Conservation (phyloP, 2,888 invertebrate genomes). For the Brassicogethes aeneus region DNA sequence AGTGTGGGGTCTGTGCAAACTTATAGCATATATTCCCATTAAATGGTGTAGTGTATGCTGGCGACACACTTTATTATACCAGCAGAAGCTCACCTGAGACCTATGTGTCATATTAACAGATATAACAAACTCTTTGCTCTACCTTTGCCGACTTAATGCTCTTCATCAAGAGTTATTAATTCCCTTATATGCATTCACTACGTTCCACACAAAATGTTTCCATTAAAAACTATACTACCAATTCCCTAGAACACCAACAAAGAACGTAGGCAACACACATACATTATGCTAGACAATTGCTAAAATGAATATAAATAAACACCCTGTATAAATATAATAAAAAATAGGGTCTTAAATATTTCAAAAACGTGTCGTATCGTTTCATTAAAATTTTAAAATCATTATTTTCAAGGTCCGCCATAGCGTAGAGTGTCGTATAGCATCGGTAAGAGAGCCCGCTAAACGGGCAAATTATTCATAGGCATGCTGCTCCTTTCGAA, state of each 20-base stretch:
- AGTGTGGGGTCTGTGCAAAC: neutral
- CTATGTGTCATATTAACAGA: conserved; percentile 2
- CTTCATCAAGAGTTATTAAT: too few species aligned
- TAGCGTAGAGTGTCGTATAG: neutral
- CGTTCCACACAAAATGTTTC: too few species aligned
- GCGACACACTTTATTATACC: conserved; percentile 1
- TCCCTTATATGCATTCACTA: too few species aligned
- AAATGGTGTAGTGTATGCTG: conserved; percentile 1
- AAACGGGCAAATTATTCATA: neutral
- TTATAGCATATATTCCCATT: conserved; percentile 1
- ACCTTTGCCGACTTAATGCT: neutral
- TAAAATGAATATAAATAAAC: too few species aligned
- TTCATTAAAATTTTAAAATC: conserved; percentile 1
- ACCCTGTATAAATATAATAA: too few species aligned
- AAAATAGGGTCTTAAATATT: too few species aligned
- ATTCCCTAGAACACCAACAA: too few species aligned
- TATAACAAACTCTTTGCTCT: neutral
- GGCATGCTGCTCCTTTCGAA: neutral
- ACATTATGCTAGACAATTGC: too few species aligned
- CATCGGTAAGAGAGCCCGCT: neutral
- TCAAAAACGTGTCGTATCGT: neutral
- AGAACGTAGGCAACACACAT: too few species aligned
- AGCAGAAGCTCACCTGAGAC: neutral
- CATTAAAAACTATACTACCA: too few species aligned
- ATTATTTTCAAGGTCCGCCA: neutral